Evolutionary conservation across 2,113 vertebrate genomes (phyloP).

Genomic region (Toxotes chatareus): DNA sequence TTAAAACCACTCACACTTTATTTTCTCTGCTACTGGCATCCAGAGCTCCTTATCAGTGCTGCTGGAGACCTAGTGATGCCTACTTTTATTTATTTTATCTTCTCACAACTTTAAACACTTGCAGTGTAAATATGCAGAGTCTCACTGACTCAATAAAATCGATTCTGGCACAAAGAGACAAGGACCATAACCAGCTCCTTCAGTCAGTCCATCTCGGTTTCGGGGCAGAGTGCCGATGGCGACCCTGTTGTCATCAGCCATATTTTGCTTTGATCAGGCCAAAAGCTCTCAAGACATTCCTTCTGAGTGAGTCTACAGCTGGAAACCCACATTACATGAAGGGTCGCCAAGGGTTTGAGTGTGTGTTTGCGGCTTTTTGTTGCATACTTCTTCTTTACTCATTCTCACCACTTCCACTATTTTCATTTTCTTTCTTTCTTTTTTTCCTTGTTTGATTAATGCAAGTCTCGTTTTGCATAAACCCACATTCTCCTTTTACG

Average conservation of each 20-base stretch:
- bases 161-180: background rate
- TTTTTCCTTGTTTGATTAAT: background rate
- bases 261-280: constrained; percentile 49
- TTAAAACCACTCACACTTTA: constrained; percentile 43
- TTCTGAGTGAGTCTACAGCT: constrained; percentile 62
- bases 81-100: background rate
- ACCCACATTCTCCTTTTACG: background rate
- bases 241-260: constrained; percentile 10
- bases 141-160: constrained; percentile 11
- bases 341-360: constrained; percentile 44
- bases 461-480: no score
- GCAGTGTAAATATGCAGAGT: background rate
- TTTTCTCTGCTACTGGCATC: constrained; percentile 33
- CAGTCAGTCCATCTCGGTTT: background rate
- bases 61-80: background rate
- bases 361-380: constrained; percentile 44
- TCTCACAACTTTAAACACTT: background rate
- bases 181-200: constrained; percentile 12
- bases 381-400: constrained; percentile 13
- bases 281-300: constrained; percentile 46
- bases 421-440: constrained; percentile 9
- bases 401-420: constrained; percentile 11
- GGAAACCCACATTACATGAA: constrained; percentile 47
- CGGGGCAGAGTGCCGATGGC: constrained; percentile 1
- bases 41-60: constrained; percentile 38